Percentiles rank a stretch among this genome's conserved stretches.
Conservation (phyloP, 1,140 invertebrate genomes). For the Belonocnema kinseyi region DNA sequence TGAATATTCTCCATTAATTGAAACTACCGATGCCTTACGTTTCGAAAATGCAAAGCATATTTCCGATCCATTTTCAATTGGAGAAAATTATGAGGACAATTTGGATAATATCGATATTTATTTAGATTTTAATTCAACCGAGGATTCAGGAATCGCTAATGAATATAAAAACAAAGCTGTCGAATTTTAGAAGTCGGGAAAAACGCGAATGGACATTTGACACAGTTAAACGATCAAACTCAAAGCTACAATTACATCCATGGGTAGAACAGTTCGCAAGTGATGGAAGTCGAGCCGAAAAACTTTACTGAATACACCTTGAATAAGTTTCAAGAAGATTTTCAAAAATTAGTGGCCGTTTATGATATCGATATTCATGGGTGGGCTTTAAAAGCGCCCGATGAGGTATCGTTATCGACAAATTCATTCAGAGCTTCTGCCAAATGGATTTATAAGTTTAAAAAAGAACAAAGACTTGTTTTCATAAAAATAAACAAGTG, state of each 20-base stretch:
- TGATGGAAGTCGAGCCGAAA: constrained; percentile 34
- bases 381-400: constrained; percentile 39
- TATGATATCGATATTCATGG: constrained; percentile 40
- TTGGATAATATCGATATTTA: not conserved
- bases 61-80: constrained; percentile 32
- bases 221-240: constrained; percentile 27
- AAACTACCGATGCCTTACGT: constrained; percentile 30
- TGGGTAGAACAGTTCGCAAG: constrained; percentile 36
- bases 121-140: not conserved
- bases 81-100: constrained; percentile 32
- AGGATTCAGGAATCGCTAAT: not conserved
- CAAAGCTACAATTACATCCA: constrained; percentile 29
- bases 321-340: constrained; percentile 36
- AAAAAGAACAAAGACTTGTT: constrained; percentile 39
- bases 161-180: constrained; percentile 36
- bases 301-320: constrained; percentile 39
- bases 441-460: constrained; percentile 44
- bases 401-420: constrained; percentile 9
- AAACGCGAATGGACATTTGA: constrained; percentile 30
- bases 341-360: constrained; percentile 35
- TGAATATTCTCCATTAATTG: constrained; percentile 35
- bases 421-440: constrained; percentile 34
- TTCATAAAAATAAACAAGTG: constrained; percentile 41
- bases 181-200: constrained; percentile 15
- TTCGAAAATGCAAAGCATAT: constrained; percentile 1